Conservation (phyloP, 2,888 invertebrate genomes). For the Bhutanitis thaidina region DNA sequence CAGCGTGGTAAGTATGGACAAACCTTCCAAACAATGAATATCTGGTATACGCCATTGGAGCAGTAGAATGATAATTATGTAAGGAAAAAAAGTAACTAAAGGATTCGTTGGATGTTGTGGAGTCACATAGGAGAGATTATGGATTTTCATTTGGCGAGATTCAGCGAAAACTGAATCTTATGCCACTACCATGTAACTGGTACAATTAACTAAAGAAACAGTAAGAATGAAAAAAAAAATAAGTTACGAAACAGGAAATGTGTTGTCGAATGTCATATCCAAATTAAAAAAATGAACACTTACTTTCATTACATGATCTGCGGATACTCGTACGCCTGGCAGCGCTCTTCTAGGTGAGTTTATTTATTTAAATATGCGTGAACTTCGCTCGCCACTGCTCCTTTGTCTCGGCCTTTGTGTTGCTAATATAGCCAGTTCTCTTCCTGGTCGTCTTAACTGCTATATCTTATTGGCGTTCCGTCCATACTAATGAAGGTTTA, state of each 20-base stretch:
- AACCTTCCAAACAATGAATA: too few species aligned
- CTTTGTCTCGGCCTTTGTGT: slow-evolving; percentile 59
- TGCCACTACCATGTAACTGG: too few species aligned
- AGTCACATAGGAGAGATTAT: too few species aligned
- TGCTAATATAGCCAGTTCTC: slow-evolving; percentile 44
- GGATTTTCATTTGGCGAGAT: too few species aligned
- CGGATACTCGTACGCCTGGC: slow-evolving; percentile 37
- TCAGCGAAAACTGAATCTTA: too few species aligned
- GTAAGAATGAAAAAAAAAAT: too few species aligned
- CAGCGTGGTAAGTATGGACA: too few species aligned
- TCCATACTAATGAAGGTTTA: slow-evolving; percentile 22
- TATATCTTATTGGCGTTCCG: slow-evolving; percentile 28
- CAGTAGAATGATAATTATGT: too few species aligned
- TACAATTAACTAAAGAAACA: too few species aligned
- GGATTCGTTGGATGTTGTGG: too few species aligned
- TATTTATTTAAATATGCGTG: slow-evolving; percentile 73
- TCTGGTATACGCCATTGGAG: too few species aligned
- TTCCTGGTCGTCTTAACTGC: slow-evolving; percentile 46
- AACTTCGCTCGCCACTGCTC: slow-evolving; percentile 52
- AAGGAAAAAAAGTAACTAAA: too few species aligned
- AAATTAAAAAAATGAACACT: slow-evolving; percentile 20
- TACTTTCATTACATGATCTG: slow-evolving; percentile 28
- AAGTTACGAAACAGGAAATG: neutral
- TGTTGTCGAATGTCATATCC: slow-evolving; percentile 27
- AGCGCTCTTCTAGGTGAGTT: slow-evolving; percentile 50